phyloP scores from a whole-genome alignment of 2,888 invertebrate species.

The Ariolimax columbianus region DNA sequence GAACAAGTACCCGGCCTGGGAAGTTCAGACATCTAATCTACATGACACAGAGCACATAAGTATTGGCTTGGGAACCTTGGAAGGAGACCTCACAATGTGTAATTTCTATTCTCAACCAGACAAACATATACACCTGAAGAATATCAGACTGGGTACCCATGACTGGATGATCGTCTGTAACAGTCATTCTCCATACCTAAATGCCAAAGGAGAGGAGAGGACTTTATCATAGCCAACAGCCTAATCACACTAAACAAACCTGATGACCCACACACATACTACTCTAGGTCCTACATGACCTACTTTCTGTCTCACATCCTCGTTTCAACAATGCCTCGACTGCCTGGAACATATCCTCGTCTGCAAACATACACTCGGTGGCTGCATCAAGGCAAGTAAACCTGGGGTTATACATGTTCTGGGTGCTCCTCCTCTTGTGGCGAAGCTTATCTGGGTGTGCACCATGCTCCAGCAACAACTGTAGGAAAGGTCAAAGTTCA shows the following conservation, averaged over 20 bases:
- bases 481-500: conserved; percentile 3
- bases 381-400: conserved; percentile 57
- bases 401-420: conserved; percentile 55
- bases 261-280: not conserved
- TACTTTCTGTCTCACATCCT: conserved; percentile 46
- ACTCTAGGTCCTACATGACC: not conserved
- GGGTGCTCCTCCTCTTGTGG: conserved; percentile 37
- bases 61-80: too few relatives aligned
- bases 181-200: too few relatives aligned
- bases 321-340: conserved; percentile 40
- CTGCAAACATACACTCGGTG: conserved; percentile 35
- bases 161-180: too few relatives aligned
- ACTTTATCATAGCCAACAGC: too few relatives aligned
- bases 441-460: conserved; percentile 53
- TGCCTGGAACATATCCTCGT: conserved; percentile 46
- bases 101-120: too few relatives aligned
- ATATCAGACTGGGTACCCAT: too few relatives aligned
- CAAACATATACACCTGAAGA: too few relatives aligned
- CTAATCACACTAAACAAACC: not conserved
- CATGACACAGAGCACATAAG: too few relatives aligned
- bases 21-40: too few relatives aligned
- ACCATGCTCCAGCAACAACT: conserved; percentile 57
- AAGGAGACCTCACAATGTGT: too few relatives aligned
- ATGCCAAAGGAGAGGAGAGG: too few relatives aligned
- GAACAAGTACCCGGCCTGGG: too few relatives aligned